Conservation (phyloP, 1,140 invertebrate genomes). For the Polypedilum pembai region DNA sequence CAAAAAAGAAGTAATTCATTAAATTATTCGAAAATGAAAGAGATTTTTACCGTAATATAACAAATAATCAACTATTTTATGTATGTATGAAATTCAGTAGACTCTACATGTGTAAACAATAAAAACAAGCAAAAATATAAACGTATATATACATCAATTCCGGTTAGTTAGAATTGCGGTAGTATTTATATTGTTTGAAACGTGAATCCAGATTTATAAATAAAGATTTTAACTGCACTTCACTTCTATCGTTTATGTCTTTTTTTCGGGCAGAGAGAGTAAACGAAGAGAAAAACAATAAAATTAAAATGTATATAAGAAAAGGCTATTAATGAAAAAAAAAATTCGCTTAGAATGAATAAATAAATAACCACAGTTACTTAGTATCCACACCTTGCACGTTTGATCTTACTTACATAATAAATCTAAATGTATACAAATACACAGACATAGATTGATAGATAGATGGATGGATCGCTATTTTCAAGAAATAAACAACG, state of each 20-base stretch:
- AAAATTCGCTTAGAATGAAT: no score
- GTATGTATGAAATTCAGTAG: background rate
- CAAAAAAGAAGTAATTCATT: background rate
- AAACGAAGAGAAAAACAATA: no score
- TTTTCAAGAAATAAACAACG: background rate
- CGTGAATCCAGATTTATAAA: constrained; percentile 7
- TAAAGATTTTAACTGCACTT: background rate
- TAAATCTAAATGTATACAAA: no score
- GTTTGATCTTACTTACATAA: no score
- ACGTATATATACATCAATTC: constrained; percentile 3
- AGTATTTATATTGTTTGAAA: constrained; percentile 9
- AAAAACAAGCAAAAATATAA: background rate
- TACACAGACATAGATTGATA: no score
- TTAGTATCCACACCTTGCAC: no score
- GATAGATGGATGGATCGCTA: background rate
- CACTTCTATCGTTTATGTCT: background rate
- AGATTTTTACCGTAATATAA: background rate
- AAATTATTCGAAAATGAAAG: background rate
- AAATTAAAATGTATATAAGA: no score
- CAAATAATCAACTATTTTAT: background rate
- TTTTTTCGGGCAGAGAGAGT: no score
- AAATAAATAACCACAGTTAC: no score
- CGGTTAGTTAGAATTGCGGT: constrained; percentile 16
- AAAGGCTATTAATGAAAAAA: no score
- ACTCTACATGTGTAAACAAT: constrained; percentile 2